phyloP scores from a whole-genome alignment of 2,797 vertebrate genomes.

The Myoxocephalus aenaeus region DNA sequence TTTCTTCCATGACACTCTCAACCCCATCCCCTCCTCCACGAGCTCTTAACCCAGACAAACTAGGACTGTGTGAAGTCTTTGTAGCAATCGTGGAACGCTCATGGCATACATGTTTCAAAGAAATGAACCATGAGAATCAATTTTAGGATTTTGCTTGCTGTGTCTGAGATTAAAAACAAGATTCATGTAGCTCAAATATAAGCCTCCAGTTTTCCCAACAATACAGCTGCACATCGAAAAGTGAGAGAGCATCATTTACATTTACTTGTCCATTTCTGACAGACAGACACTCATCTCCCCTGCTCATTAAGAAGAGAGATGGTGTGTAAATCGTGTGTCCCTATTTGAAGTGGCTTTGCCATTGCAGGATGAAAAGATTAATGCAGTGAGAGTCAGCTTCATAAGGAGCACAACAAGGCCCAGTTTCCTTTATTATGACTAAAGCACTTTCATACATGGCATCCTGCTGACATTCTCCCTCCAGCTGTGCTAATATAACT shows the following conservation, averaged over 20 bases:
- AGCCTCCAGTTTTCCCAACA: slow-evolving; percentile 23
- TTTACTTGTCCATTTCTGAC: slow-evolving; percentile 52
- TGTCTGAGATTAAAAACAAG: slow-evolving; percentile 46
- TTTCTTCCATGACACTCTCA: slow-evolving; percentile 56
- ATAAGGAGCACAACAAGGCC: slow-evolving; percentile 31
- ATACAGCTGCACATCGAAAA: slow-evolving; percentile 17
- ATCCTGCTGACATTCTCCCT: slow-evolving; percentile 51
- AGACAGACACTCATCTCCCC: slow-evolving; percentile 55
- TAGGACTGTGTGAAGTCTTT: slow-evolving; percentile 51
- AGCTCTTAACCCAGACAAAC: slow-evolving; percentile 58
- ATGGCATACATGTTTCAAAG: slow-evolving; percentile 48
- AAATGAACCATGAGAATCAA: slow-evolving; percentile 53
- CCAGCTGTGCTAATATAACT: slow-evolving; percentile 71
- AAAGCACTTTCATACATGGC: slow-evolving; percentile 42
- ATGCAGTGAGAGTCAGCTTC: slow-evolving; percentile 50
- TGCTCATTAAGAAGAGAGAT: slow-evolving; percentile 61
- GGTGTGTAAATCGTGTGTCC: slow-evolving; percentile 41
- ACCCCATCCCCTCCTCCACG: slow-evolving; percentile 35
- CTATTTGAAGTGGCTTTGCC: slow-evolving; percentile 65
- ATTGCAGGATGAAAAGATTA: slow-evolving; percentile 55
- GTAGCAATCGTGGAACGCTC: slow-evolving; percentile 53
- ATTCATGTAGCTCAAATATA: slow-evolving; percentile 36
- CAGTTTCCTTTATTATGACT: slow-evolving; percentile 46
- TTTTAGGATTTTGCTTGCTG: slow-evolving; percentile 43
- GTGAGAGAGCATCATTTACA: slow-evolving; percentile 49